Conservation (phyloP, 1,140 invertebrate species). For the Helicoverpa zea region DNA sequence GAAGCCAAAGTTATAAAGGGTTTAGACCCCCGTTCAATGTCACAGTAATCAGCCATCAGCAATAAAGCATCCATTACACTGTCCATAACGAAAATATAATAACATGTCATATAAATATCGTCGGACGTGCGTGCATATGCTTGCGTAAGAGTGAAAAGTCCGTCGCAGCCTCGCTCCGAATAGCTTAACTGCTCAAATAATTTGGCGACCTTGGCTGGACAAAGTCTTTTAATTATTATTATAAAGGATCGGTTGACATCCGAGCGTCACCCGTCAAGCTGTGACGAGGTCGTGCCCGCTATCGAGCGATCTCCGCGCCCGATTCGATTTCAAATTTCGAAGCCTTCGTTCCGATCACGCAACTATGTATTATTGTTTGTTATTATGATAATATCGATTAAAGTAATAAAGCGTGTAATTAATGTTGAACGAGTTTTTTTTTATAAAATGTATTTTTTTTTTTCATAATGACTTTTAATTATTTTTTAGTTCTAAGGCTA, state of each 20-base stretch:
- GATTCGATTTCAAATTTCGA: constrained; percentile 43
- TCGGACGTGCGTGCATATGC: constrained; percentile 61
- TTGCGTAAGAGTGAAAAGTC: constrained; percentile 71
- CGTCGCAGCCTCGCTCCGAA: constrained; percentile 74
- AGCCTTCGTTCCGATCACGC: constrained; percentile 25
- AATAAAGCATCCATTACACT: constrained; percentile 56
- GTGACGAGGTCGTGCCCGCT: constrained; percentile 57
- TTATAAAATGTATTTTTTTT: constrained; percentile 8
- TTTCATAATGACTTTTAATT: constrained; percentile 22
- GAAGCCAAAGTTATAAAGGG: constrained; percentile 23
- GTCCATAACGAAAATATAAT: constrained; percentile 79
- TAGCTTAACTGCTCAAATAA: constrained; percentile 74
- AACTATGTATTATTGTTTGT: constrained; percentile 39
- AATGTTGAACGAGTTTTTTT: constrained; percentile 27
- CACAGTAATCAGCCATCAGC: constrained; percentile 46
- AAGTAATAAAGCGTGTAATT: constrained; percentile 47
- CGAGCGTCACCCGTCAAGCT: constrained; percentile 63
- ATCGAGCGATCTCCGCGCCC: constrained; percentile 47
- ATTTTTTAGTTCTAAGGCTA: constrained; percentile 16
- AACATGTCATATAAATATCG: constrained; percentile 60
- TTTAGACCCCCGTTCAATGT: constrained; percentile 45
- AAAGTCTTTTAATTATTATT: constrained; percentile 77
- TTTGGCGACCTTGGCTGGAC: constrained; percentile 76
- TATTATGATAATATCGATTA: constrained; percentile 35
- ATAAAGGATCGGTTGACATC: constrained; percentile 76